Percentiles rank a stretch among this genome's conserved stretches.
These are phyloP conservation scores for Drosophila equinoxialis DNA, from an alignment of 1,140 invertebrate species.

Conservation along the genomic window DNA sequence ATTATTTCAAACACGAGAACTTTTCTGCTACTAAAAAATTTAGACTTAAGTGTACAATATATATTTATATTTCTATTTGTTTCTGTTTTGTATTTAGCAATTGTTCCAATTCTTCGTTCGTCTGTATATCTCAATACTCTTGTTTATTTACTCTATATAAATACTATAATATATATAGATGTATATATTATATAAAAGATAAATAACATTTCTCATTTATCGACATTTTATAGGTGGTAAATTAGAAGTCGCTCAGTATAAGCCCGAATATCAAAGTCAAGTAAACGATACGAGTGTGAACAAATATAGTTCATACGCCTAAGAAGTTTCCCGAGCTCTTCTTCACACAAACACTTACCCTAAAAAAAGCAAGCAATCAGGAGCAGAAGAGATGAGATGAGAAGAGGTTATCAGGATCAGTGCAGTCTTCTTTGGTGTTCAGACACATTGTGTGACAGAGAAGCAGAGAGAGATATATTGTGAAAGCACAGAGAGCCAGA, in stretches of 20 bases:
- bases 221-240: slow-evolving; percentile 82
- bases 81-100: slow-evolving; percentile 8
- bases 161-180: slow-evolving; percentile 1
- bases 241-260: slow-evolving; percentile 78
- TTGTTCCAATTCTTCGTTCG: slow-evolving; percentile 5
- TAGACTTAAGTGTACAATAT: background rate
- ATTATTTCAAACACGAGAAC: background rate
- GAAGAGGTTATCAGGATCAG: slow-evolving; percentile 64
- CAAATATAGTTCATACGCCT: slow-evolving; percentile 64
- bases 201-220: slow-evolving; percentile 80
- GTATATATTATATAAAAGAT: background rate
- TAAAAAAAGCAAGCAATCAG: slow-evolving; percentile 40
- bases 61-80: background rate
- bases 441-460: slow-evolving; percentile 29
- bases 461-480: slow-evolving; percentile 3
- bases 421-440: slow-evolving; percentile 54
- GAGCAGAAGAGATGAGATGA: slow-evolving; percentile 38
- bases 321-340: slow-evolving; percentile 76
- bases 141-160: background rate
- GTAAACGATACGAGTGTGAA: slow-evolving; percentile 77
- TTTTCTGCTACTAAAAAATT: slow-evolving; percentile 1
- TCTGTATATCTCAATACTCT: slow-evolving; percentile 38
- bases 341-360: slow-evolving; percentile 56
- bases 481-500: slow-evolving; percentile 34
- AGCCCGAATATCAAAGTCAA: slow-evolving; percentile 79